A percentile compares a stretch with the other conserved stretches of the same genome.
phyloP scores from a whole-genome alignment of 2,797 vertebrate genomes.

The Halcyon chelicuti region DNA sequence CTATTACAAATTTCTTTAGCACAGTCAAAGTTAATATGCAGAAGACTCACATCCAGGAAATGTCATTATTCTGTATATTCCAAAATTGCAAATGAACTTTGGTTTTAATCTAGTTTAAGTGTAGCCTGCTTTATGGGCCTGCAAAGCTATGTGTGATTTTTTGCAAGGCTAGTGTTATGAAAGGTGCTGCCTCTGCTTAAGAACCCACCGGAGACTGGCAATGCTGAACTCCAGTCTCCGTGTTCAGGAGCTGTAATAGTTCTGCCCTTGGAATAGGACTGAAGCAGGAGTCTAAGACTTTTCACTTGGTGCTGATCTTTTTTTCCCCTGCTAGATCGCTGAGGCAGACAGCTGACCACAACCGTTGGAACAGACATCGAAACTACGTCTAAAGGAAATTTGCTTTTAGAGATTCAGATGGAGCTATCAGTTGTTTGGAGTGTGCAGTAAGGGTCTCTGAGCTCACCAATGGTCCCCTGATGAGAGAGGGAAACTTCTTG shows the following conservation, averaged over 20 bases:
- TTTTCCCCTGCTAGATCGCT: neutral
- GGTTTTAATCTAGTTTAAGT: neutral
- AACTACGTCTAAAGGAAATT: neutral
- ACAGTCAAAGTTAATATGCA: accelerated
- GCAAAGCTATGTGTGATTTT: neutral
- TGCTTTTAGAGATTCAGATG: neutral
- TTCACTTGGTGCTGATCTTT: neutral
- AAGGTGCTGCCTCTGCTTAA: neutral
- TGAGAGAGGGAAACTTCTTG: neutral
- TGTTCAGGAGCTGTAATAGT: neutral
- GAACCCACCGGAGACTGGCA: neutral
- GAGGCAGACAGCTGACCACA: neutral
- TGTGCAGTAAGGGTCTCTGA: neutral
- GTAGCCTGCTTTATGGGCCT: neutral
- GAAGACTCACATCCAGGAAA: neutral
- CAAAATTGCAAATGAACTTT: neutral
- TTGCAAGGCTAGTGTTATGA: neutral
- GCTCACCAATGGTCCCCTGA: neutral
- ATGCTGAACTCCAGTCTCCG: neutral
- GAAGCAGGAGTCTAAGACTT: neutral
- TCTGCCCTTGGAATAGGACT: neutral
- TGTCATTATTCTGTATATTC: neutral
- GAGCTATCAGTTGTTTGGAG: neutral
- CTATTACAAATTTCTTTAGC: neutral
- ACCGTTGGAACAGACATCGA: neutral